Evolutionary conservation across 2,113 vertebrate genomes (phyloP).

Genomic region (Narcine bancroftii): DNA sequence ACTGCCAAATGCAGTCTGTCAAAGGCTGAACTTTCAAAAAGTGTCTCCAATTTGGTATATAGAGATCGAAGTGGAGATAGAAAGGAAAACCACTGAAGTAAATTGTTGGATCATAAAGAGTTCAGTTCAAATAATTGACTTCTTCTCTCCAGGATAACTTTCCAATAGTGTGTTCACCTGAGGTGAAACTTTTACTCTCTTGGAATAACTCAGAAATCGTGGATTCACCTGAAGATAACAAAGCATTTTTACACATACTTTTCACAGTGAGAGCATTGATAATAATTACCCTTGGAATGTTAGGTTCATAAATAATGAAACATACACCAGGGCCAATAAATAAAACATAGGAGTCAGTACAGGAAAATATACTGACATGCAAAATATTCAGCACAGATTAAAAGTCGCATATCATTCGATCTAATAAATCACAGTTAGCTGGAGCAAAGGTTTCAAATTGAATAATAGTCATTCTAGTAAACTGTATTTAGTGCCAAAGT

Average conservation of each 20-base stretch:
- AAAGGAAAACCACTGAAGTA: background rate
- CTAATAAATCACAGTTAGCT: background rate
- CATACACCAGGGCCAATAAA: no score
- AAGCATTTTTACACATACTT: background rate
- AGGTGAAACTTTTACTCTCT: no score
- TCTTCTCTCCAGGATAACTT: background rate
- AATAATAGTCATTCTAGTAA: background rate
- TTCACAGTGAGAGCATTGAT: background rate
- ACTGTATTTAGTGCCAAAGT: background rate
- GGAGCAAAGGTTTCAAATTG: background rate
- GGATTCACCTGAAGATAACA: background rate
- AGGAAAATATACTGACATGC: background rate
- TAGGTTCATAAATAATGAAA: background rate
- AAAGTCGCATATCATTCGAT: slow-evolving; percentile 7
- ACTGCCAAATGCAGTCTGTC: background rate
- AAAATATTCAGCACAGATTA: slow-evolving; percentile 2
- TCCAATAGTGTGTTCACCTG: background rate
- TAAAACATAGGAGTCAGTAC: background rate
- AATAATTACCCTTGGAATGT: no score
- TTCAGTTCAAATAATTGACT: background rate
- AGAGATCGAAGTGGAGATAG: no score
- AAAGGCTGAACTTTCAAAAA: background rate
- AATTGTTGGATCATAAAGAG: background rate
- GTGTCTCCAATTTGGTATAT: background rate
- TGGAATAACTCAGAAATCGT: no score